Base-by-base conservation (phyloP, 2,797 vertebrate genomes). In the Eremophila alpestris region DNA sequence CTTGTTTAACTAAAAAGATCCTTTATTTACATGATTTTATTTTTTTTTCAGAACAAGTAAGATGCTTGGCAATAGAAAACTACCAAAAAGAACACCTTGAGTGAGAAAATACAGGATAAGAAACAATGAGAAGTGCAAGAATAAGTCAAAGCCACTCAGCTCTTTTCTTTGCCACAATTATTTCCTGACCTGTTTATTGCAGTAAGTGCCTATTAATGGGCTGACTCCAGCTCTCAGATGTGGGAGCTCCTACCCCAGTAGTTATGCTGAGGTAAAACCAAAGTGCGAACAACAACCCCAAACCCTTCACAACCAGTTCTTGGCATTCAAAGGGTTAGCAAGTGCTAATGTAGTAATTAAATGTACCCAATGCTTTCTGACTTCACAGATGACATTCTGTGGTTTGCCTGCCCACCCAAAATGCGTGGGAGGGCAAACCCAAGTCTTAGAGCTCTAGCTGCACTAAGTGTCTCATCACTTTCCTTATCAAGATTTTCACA, bases 401-500 rank as follows among this genome's bases (percentile, higher is more conserved):
- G 90, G 94, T 90, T 91, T 82, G 67, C 81, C 95, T 96, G 94
- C 93, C 94, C 84, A 89, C 95, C 65, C 74, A 86, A 95, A 85
- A 94, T 17, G 87, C 7, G 94, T 97, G 90, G 97, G 97, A 90
- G 95, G 94, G 83, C 76, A 83, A 93, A 97, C 94, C 95, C 94
- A 93, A 88, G 83, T 84, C 95, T 95, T 83, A 82, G 93, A 89
- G 90, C 78, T 94, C 82, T 87, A 64, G 84, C 90, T 91, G 82
- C 8, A 19, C 41, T 8, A 46, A 90, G 90, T 56, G 52, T 60
- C 71, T 96, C 87, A 82, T 95, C 96, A 87, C 95, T 97, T 94
- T 96, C 95, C 86, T 97, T 97, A 97, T 96, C 96, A 96, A 97
- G 97, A 97, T 95, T 95, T 96, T 96, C 94, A 83, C 77, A 81